Base-by-base conservation (phyloP, 2,797 vertebrate species). In the Pangasius larnaudii region DNA sequence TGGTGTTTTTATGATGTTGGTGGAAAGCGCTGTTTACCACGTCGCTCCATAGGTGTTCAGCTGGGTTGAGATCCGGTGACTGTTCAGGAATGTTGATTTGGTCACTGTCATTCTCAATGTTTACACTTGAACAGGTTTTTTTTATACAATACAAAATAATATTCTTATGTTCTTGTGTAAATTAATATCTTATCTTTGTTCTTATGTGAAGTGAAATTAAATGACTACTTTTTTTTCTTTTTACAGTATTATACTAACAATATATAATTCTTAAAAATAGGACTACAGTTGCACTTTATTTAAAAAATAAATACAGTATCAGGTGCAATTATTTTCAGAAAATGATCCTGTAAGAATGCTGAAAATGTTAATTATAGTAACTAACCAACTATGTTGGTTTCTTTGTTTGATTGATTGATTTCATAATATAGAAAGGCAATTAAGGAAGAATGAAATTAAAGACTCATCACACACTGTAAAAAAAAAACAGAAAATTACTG, bases 381-480 rank as follows among this genome's bases (percentile, higher is more conserved):
- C 80, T 42, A 42, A 42, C 39, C 39, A 42, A 42, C 39, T 42
- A 82, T 30, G 46, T 82, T 63, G 39, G 24, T 46, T 63, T 82
- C 33, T 46, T 63, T 82, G 39, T n/a, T 82, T 85, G 9, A 63
- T 80, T 27, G 24, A 82, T 42, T 82, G 39, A 24, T 63, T 82
- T 84, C 86, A 88, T 61, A 86, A 88, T 22, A 49, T 63, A 8
- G 78, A 80, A 36, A 59, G 39, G 79, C 79, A 82, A 82, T 61
- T 61, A 82, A 82, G 24, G 39, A 63, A 49, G 42, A 30, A 83
- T n/a, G 59, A 65, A 58, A 83, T 65, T 63, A 65, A 83, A 63
- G 14, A 16, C 61, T 65, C 58, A 46, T 82, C 36, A 42, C 19
- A 22, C 36, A 74, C 30, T 14, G 11, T 36, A 56, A 58, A 79